Evolutionary conservation across 2,113 vertebrate genomes (phyloP), one percentile per base, ranked within the genome.

Genomic region (Paraplagusia blochii): DNA sequence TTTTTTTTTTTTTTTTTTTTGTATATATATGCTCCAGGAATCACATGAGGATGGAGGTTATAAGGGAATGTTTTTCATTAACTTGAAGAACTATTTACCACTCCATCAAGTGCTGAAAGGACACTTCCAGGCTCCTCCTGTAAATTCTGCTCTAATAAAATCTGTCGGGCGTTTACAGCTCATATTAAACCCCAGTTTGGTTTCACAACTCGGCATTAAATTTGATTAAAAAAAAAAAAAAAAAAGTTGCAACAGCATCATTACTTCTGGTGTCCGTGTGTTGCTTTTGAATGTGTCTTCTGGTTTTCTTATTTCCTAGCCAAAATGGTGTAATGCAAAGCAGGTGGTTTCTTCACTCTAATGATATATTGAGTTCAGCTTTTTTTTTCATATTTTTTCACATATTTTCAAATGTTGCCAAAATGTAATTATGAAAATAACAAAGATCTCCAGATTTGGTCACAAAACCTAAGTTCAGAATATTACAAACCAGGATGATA

Each of bases 111-210:
- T 16, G 33, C 15, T 45, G 7, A 19, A 53, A 13, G 18, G 17
- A 44, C 1, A 60, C 42, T 43, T 50, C 15, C 11, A 19, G 19
- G 39, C 16, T 36, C 7, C n/a, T 15, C 34, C 15, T 17, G 15
- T 36, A 19, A 52, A 35, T 34, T 51, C 40, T 29, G 22, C 17
- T 29, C 1, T 45, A 62, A 52, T 39, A 52, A 53, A 58, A 53
- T 1, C 38, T 9, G 1, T 19, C 9, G 34, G 34, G 12, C 2
- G 12, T 53, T 44, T n/a, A 52, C 4, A 18, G 10, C 17, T 46
- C 18, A 35, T 19, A 40, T 33, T 47, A 49, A 47, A 43, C 44
- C 8, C 9, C 1, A 9, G 34, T 40, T 45, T 8, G 16, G 11
- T 44, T 13, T 29, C 5, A 53, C 38, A 9, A 33, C n/a, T 22